phyloP scores from a whole-genome alignment of 2,888 invertebrate species.

The Caenorhabditis sinica region DNA sequence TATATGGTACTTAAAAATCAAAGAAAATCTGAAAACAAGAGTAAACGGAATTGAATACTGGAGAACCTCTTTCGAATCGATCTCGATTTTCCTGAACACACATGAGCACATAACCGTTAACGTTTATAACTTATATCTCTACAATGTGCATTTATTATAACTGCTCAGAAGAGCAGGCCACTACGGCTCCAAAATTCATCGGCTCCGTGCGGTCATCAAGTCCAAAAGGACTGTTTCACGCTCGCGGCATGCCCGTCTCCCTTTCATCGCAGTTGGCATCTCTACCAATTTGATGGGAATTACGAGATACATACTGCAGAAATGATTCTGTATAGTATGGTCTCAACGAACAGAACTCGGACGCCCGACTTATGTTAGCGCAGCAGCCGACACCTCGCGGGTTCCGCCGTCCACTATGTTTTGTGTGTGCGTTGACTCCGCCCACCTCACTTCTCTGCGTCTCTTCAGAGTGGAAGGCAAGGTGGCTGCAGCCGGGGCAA shows the following conservation, averaged over 20 bases:
- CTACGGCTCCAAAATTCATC: constrained; percentile 67
- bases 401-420: constrained; percentile 23
- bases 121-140: not conserved
- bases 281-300: constrained; percentile 68
- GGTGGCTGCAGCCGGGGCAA: not conserved
- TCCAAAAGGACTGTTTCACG: constrained; percentile 61
- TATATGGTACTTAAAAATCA: too few species aligned
- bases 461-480: not conserved
- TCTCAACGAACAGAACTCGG: constrained; percentile 44
- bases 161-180: constrained; percentile 72
- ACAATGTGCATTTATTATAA: not conserved
- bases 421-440: constrained; percentile 1
- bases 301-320: constrained; percentile 76
- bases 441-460: constrained; percentile 5
- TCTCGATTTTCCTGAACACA: too few species aligned
- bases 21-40: too few species aligned
- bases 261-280: constrained; percentile 64
- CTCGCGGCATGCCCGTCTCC: constrained; percentile 69
- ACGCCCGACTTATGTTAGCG: not conserved
- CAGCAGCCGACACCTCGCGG: constrained; percentile 34
- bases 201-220: constrained; percentile 67
- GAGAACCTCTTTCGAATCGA: too few species aligned
- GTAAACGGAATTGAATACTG: too few species aligned
- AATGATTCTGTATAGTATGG: constrained; percentile 77
- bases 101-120: too few species aligned